Evolutionary conservation across 2,888 invertebrate species (phyloP).

Genomic region (Agrotis ipsilon): DNA sequence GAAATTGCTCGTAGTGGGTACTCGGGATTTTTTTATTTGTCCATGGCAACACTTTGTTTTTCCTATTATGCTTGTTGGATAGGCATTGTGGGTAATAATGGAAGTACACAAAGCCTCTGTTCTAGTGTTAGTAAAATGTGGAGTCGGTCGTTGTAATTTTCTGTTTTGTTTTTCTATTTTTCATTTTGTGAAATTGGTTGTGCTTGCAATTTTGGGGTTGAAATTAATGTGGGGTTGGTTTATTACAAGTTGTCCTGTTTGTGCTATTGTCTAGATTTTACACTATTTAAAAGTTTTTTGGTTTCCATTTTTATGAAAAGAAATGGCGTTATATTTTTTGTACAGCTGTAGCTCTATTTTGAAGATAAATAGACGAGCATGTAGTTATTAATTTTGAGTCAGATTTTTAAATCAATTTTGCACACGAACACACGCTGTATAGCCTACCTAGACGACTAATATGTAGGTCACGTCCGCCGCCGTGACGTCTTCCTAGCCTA

Average conservation of each 20-base stretch:
- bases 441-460: too few relatives aligned
- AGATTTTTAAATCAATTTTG: too few relatives aligned
- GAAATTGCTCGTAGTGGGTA: conserved; percentile 86
- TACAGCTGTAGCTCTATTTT: too few relatives aligned
- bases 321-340: too few relatives aligned
- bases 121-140: conserved; percentile 42
- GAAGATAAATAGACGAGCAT: too few relatives aligned
- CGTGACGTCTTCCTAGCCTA: too few relatives aligned
- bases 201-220: conserved; percentile 29
- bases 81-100: conserved; percentile 61
- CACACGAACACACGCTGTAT: too few relatives aligned
- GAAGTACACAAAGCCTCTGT: conserved; percentile 47
- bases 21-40: conserved; percentile 74
- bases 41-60: conserved; percentile 80
- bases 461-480: too few relatives aligned
- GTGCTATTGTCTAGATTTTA: background rate
- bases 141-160: conserved; percentile 38
- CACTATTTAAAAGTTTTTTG: too few relatives aligned
- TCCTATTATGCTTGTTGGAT: conserved; percentile 73
- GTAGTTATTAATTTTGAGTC: too few relatives aligned
- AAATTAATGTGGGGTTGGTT: conserved; percentile 9
- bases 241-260: background rate
- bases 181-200: background rate
- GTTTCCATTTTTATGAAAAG: too few relatives aligned
- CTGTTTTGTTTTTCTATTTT: conserved; percentile 13